phyloP scores from a whole-genome alignment of 1,140 invertebrate genomes.

The Eupristina koningsbergeri region DNA sequence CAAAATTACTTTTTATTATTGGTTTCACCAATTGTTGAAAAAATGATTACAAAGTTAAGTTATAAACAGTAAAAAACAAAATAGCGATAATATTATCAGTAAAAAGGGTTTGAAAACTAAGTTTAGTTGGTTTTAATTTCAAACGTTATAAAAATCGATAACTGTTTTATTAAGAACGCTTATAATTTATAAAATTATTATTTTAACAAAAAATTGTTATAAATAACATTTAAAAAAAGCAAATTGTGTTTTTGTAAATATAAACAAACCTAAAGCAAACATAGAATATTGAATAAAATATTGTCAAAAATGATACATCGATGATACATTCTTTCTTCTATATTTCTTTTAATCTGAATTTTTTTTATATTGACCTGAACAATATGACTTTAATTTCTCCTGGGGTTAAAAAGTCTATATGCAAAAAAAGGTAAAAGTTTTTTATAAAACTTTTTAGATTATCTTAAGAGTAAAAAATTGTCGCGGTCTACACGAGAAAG shows the following conservation, averaged over 20 bases:
- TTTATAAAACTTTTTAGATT: too few species aligned
- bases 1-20: background rate
- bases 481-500: too few species aligned
- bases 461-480: too few species aligned
- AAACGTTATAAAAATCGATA: background rate
- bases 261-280: background rate
- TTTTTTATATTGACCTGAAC: too few species aligned
- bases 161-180: too few species aligned
- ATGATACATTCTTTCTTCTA: background rate
- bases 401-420: too few species aligned
- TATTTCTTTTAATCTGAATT: too few species aligned
- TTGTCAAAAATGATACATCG: background rate
- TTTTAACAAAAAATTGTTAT: too few species aligned
- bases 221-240: background rate
- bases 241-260: too few species aligned
- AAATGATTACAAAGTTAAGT: background rate
- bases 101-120: background rate
- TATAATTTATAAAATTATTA: too few species aligned
- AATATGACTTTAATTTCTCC: too few species aligned
- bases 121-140: background rate
- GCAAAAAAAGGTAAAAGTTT: too few species aligned
- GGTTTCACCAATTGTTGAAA: background rate
- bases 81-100: background rate
- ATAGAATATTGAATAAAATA: background rate
- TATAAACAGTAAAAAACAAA: background rate